Evolutionary conservation across 2,113 vertebrate species (phyloP).

Genomic region (Polypterus senegalus): DNA sequence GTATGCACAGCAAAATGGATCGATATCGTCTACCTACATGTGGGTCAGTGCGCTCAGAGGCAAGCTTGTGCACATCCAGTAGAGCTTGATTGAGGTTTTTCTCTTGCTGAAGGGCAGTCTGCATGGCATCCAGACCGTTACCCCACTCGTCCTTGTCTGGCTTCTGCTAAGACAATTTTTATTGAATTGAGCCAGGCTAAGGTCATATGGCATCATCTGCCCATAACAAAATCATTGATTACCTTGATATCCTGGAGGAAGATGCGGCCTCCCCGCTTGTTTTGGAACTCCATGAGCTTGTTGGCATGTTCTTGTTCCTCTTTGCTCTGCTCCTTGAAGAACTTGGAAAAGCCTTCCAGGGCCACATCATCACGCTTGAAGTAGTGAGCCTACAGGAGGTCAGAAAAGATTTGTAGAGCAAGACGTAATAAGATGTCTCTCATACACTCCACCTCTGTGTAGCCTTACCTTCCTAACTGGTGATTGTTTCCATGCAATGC

Average conservation of each 20-base stretch:
- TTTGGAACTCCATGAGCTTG: slow-evolving; percentile 63
- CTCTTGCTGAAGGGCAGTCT: slow-evolving; percentile 61
- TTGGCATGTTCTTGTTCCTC: slow-evolving; percentile 62
- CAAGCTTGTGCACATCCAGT: slow-evolving; percentile 61
- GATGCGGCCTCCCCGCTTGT: slow-evolving; percentile 61
- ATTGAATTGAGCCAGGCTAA: too few relatives aligned
- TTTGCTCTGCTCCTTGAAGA: slow-evolving; percentile 61
- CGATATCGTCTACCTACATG: slow-evolving; percentile 67
- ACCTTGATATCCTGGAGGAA: slow-evolving; percentile 68
- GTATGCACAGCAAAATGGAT: too few relatives aligned
- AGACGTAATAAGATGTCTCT: too few relatives aligned
- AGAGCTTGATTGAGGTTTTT: slow-evolving; percentile 65
- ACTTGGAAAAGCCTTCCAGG: slow-evolving; percentile 58
- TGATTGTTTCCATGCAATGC: too few relatives aligned
- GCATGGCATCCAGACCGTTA: slow-evolving; percentile 57
- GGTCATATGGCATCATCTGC: too few relatives aligned
- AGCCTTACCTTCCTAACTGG: too few relatives aligned
- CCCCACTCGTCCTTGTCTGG: slow-evolving; percentile 61
- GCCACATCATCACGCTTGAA: slow-evolving; percentile 73
- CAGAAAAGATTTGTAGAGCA: too few relatives aligned
- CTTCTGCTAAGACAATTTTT: slow-evolving; percentile 33
- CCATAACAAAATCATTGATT: too few relatives aligned
- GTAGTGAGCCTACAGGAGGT: slow-evolving; percentile 67
- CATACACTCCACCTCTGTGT: too few relatives aligned
- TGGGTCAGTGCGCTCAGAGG: slow-evolving; percentile 44